Evolutionary conservation across 2,797 vertebrate genomes (phyloP), one percentile per base, ranked within the genome.

Genomic region (Hemitrygon akajei): DNA sequence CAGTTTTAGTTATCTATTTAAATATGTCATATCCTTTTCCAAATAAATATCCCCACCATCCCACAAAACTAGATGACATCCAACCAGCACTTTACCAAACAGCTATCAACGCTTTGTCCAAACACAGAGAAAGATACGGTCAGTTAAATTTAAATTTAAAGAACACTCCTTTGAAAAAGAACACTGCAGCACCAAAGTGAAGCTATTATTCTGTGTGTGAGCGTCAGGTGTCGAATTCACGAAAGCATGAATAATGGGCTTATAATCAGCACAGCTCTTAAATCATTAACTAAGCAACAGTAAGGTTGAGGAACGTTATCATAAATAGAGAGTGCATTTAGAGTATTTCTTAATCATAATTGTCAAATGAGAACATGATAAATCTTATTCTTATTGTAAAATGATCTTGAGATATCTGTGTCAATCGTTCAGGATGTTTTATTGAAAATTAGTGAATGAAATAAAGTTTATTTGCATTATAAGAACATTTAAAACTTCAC

Each of bases 231-330:
- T 93, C 69, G 25, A 22, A n/a, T 93, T 93, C 37, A 93, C 69
- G 71, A 75, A 75, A 93, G 91, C 91, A 93, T 93, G 71, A 40
- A 47, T 76, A 93, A 93, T 93, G 71, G 27, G 25, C 69, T 93
- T 75, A 20, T 40, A 76, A 93, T 71, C 71, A 75, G 12, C 71
- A 58, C 91, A 93, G 91, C 91, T 93, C 71, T 93, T 93, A 47
- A 93, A 93, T 93, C 91, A 93, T 93, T 93, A 93, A 93, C 71
- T 71, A 76, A 75, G 91, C 71, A 18, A 76, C 71, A 73, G 91
- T 30, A 27, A 75, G 91, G 22, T 71, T 22, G 9, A 47, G 71
- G 71, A 92, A 92, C 69, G 47, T 92, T 92, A 69, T 73, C 71
- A 75, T 93, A 71, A 14, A 66, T 91, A 73, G 71, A 66, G 25